Percentiles rank a stretch among this genome's conserved stretches.
Evolutionary conservation across 2,888 invertebrate species (phyloP).

Genomic region (Platerodrilus igneus): DNA sequence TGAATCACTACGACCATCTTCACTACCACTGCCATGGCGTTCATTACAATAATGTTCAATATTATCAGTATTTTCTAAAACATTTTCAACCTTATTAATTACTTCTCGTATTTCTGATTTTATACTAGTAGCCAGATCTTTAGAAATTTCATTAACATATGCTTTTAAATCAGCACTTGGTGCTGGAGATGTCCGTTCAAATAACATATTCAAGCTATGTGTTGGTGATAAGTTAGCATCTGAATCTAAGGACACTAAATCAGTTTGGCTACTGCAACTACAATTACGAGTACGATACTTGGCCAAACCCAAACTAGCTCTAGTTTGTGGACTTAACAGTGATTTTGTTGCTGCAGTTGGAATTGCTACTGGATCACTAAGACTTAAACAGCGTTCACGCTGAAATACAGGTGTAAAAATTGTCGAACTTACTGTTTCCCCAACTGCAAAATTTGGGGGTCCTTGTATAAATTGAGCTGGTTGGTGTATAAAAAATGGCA

Average conservation of each 20-base stretch:
- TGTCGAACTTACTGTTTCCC: slow-evolving; percentile 54
- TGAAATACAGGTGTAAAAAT: slow-evolving; percentile 39
- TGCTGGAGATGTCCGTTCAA: slow-evolving; percentile 51
- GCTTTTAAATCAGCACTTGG: slow-evolving; percentile 63
- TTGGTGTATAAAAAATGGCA: slow-evolving; percentile 45
- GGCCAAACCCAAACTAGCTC: slow-evolving; percentile 60
- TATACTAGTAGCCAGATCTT: slow-evolving; percentile 73
- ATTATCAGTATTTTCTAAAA: slow-evolving; percentile 63
- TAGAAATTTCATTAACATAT: slow-evolving; percentile 72
- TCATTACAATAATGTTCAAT: slow-evolving; percentile 37
- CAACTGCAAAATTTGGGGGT: slow-evolving; percentile 64
- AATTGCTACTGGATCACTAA: slow-evolving; percentile 49
- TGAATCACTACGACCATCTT: slow-evolving; percentile 62
- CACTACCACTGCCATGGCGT: slow-evolving; percentile 52
- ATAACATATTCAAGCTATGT: slow-evolving; percentile 49
- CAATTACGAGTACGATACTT: slow-evolving; percentile 52
- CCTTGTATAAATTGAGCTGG: slow-evolving; percentile 39
- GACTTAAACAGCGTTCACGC: slow-evolving; percentile 62
- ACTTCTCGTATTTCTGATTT: slow-evolving; percentile 78
- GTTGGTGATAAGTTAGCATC: slow-evolving; percentile 48
- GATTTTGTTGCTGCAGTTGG: slow-evolving; percentile 52
- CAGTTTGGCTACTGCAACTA: slow-evolving; percentile 71
- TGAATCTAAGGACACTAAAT: slow-evolving; percentile 60
- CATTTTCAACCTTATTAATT: slow-evolving; percentile 74
- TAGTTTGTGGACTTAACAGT: slow-evolving; percentile 58